phyloP scores from a whole-genome alignment of 2,888 invertebrate species.

The Coenonympha arcania region DNA sequence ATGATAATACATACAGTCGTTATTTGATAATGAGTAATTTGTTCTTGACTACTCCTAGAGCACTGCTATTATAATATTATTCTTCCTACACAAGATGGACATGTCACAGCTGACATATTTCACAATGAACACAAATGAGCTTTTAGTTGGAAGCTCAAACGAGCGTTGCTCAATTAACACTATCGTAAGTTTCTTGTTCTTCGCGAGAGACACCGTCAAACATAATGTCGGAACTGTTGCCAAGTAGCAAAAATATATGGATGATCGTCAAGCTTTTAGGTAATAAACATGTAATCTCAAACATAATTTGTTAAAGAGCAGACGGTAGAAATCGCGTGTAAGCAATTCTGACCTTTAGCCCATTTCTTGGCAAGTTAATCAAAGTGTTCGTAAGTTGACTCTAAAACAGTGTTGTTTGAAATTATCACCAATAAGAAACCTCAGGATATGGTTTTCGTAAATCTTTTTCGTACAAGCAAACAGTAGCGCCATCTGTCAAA shows the following conservation, averaged over 20 bases:
- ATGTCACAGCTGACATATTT: not conserved
- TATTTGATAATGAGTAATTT: too few species aligned
- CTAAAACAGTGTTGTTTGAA: not conserved
- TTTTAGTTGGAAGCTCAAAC: slow-evolving; percentile 25
- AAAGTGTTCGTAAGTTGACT: not conserved
- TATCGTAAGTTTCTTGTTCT: slow-evolving; percentile 34
- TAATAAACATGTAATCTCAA: slow-evolving; percentile 13
- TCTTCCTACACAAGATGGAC: slow-evolving; percentile 8
- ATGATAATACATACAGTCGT: not conserved
- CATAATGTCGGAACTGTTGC: slow-evolving; percentile 42
- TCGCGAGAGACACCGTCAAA: slow-evolving; percentile 46
- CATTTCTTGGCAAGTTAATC: not conserved
- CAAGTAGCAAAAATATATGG: slow-evolving; percentile 36
- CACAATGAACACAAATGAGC: slow-evolving; percentile 18
- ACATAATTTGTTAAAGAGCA: slow-evolving; percentile 10
- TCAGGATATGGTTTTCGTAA: too few species aligned
- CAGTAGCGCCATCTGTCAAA: too few species aligned
- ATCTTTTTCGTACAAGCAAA: too few species aligned
- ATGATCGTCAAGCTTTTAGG: slow-evolving; percentile 9
- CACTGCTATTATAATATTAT: slow-evolving; percentile 9
- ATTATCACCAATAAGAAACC: not conserved
- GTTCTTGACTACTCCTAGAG: too few species aligned
- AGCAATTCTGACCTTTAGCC: not conserved
- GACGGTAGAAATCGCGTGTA: not conserved
- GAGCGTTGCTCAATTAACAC: slow-evolving; percentile 44